Conservation (phyloP, 2,888 invertebrate genomes). For the Cheilosia soror region DNA sequence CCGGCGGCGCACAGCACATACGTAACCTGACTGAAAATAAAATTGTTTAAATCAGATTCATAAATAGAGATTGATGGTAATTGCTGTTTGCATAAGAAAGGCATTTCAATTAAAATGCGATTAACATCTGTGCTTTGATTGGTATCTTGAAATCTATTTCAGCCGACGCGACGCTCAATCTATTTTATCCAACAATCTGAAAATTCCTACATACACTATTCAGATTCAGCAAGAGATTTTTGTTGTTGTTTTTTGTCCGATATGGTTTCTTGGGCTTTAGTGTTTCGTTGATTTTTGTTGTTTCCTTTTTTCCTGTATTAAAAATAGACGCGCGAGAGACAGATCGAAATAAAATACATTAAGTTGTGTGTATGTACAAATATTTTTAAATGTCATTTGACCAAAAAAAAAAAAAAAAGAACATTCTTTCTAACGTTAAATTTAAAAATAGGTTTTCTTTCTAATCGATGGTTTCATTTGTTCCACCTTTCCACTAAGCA, state of each 20-base stretch:
- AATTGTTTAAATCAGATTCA: not conserved
- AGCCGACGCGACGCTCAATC: constrained; percentile 7
- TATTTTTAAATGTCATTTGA: constrained; percentile 72
- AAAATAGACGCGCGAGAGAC: constrained; percentile 49
- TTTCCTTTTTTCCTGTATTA: constrained; percentile 66
- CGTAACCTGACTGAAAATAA: not conserved
- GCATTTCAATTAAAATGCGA: constrained; percentile 40
- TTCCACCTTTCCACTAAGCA: constrained; percentile 30
- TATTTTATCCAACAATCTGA: constrained; percentile 24
- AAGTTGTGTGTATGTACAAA: constrained; percentile 44
- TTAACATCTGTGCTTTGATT: constrained; percentile 49
- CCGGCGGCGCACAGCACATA: not conserved
- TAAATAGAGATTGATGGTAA: not conserved
- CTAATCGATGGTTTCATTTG: constrained; percentile 26
- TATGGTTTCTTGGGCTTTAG: constrained; percentile 36
- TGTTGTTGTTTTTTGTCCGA: not conserved
- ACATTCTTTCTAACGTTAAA: constrained; percentile 41
- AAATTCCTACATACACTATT: not conserved
- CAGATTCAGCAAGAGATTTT: constrained; percentile 5
- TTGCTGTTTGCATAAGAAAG: constrained; percentile 25
- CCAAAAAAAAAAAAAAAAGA: constrained; percentile 36
- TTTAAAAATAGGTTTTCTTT: constrained; percentile 30
- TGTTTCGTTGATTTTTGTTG: constrained; percentile 50
- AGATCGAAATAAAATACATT: constrained; percentile 41
- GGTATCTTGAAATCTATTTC: constrained; percentile 41